Conservation (phyloP, 2,888 invertebrate species). For the Alsophila aescularia region DNA sequence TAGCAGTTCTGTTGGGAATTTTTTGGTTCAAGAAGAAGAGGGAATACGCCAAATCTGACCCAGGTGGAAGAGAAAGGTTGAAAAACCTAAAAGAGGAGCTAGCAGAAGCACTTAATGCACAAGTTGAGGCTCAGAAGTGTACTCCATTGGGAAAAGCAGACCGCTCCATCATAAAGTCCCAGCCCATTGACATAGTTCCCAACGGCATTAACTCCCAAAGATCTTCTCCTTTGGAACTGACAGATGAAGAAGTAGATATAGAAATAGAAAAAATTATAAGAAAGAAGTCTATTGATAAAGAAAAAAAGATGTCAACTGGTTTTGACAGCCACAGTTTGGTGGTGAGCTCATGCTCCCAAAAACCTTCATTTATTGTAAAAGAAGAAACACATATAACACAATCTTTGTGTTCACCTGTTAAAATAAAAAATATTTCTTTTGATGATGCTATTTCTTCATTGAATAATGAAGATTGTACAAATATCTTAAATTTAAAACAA, state of each 20-base stretch:
- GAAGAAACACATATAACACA: slow-evolving; percentile 47
- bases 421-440: slow-evolving; percentile 50
- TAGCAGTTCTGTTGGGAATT: slow-evolving; percentile 91
- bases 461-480: slow-evolving; percentile 48
- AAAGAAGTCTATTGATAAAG: slow-evolving; percentile 80
- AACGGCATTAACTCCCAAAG: slow-evolving; percentile 79
- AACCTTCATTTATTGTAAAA: slow-evolving; percentile 53
- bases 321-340: slow-evolving; percentile 52
- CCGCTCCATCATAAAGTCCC: slow-evolving; percentile 83
- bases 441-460: slow-evolving; percentile 49
- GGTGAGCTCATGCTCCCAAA: slow-evolving; percentile 48
- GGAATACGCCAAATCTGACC: slow-evolving; percentile 89
- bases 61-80: slow-evolving; percentile 86
- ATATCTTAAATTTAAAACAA: slow-evolving; percentile 41
- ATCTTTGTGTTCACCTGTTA: slow-evolving; percentile 42
- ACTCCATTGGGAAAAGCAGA: slow-evolving; percentile 77
- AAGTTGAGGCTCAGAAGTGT: slow-evolving; percentile 66
- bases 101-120: slow-evolving; percentile 74
- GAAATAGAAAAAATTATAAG: slow-evolving; percentile 87
- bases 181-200: slow-evolving; percentile 87
- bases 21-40: slow-evolving; percentile 93
- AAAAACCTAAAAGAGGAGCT: slow-evolving; percentile 79
- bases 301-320: slow-evolving; percentile 65
- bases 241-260: slow-evolving; percentile 87
- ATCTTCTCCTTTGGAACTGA: slow-evolving; percentile 84